Evolutionary conservation across 2,113 vertebrate genomes (phyloP).

Genomic region (Tragelaphus scriptus): DNA sequence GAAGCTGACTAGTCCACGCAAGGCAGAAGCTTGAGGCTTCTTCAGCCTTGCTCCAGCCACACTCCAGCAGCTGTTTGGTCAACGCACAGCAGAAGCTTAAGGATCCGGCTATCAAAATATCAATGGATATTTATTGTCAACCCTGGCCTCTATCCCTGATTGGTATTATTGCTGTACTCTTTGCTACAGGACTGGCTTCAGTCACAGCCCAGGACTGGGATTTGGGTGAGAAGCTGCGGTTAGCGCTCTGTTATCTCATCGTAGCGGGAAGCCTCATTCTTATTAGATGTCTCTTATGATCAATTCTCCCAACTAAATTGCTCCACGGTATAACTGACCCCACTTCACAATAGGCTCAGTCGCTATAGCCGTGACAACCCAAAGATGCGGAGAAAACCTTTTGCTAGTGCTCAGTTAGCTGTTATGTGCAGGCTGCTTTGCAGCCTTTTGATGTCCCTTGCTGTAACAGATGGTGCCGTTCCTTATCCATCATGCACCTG

Average conservation of each 20-base stretch:
- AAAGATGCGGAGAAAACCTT: neutral
- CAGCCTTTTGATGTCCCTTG: neutral
- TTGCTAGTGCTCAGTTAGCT: neutral
- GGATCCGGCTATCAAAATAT: neutral
- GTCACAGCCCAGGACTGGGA: neutral
- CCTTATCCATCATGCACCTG: neutral
- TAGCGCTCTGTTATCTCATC: fast-evolving
- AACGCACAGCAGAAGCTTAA: neutral
- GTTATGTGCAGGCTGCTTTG: neutral
- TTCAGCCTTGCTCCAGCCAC: neutral
- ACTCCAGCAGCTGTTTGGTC: neutral
- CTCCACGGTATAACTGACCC: neutral
- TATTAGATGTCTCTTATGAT: neutral
- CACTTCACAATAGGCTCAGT: neutral
- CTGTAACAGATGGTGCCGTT: neutral
- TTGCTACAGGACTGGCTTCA: neutral
- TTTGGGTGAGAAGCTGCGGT: neutral
- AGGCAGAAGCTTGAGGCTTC: neutral
- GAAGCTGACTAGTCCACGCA: neutral
- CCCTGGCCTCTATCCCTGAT: neutral
- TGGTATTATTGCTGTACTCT: neutral
- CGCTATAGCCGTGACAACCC: neutral
- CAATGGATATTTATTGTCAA: neutral
- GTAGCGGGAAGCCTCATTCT: neutral
- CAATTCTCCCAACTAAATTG: neutral